Evolutionary conservation across 2,797 vertebrate species (phyloP).

Genomic region (Onychomys arenicola): DNA sequence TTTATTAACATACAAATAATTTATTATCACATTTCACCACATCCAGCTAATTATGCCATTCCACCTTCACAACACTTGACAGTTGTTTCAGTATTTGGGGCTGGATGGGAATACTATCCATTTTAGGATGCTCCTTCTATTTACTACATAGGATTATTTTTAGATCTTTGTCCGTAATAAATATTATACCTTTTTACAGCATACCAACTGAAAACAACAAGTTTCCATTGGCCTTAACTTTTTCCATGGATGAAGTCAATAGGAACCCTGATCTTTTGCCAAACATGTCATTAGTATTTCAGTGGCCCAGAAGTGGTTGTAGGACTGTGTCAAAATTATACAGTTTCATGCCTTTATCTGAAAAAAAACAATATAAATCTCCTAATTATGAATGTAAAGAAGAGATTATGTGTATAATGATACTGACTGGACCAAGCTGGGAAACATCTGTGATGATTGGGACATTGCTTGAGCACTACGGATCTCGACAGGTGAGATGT

Average conservation of each 20-base stretch:
- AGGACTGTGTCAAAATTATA: too few species aligned
- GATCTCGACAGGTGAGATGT: neutral
- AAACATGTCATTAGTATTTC: neutral
- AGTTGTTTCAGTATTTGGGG: neutral
- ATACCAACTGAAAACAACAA: neutral
- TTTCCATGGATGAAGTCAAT: neutral
- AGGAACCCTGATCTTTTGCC: neutral
- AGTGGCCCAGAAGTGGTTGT: accelerated
- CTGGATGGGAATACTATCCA: accelerated
- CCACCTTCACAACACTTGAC: accelerated
- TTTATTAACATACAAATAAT: too few species aligned
- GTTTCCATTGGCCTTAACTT: neutral
- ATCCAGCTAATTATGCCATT: neutral
- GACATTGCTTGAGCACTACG: neutral
- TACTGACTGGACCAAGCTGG: neutral
- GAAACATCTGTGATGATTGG: neutral
- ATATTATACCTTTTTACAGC: neutral
- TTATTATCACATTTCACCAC: too few species aligned
- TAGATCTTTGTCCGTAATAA: neutral
- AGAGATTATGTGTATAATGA: accelerated
- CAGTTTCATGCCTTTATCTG: accelerated
- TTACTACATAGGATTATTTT: neutral
- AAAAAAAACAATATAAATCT: accelerated
- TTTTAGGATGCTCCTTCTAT: neutral
- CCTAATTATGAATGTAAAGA: neutral